Base-by-base conservation (phyloP, 2,888 invertebrate species). In the Campaea margaritaria region DNA sequence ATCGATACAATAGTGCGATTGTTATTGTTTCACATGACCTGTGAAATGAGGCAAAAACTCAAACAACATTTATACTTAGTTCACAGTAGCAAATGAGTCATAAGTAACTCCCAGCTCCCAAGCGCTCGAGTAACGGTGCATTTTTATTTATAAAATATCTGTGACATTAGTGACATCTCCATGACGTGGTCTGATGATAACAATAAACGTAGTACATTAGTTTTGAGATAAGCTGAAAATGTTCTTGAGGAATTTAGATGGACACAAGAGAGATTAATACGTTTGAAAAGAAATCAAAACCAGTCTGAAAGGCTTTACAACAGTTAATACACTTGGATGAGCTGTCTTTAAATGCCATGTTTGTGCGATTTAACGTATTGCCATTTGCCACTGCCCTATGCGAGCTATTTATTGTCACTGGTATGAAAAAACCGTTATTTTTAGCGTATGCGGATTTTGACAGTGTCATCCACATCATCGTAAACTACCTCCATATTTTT, bases 1-100 rank as follows among this genome's bases (percentile, higher is more conserved):
- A 67, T 64, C 65, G 69, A 67, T 55, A 72, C 70, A 73, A 73
- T 70, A 60, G 69, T 70, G 70, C 64, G 68, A 74, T 58, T 65
- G 60, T 61, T 60, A 55, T 43, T 12, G 62, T 65, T 75, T 74
- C 74, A 62, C 75, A 72, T 66, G 48, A 66, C 45, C 64, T 64
- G 59, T 69, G 68, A 70, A 75, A 71, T 70, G 59, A 63, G 47
- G 64, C 57, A 65, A 73, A 74, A 73, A 68, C 58, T 47, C 69
- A 72, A 69, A 74, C 72, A 73, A 68, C 69, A 59, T 62, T 47
- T 21, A 21, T 21, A 5, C 5, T 21, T 21, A 48, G 53, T 73
- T 76, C 73, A 63, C 69, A 59, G 49, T 36, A 39, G 39, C 31
- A 36, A 52, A 45, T 64, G 65, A 65, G 43, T 67, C 65, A 21